Evolutionary conservation across 2,888 invertebrate genomes (phyloP).

Genomic region (Hypomecis atomaria): DNA sequence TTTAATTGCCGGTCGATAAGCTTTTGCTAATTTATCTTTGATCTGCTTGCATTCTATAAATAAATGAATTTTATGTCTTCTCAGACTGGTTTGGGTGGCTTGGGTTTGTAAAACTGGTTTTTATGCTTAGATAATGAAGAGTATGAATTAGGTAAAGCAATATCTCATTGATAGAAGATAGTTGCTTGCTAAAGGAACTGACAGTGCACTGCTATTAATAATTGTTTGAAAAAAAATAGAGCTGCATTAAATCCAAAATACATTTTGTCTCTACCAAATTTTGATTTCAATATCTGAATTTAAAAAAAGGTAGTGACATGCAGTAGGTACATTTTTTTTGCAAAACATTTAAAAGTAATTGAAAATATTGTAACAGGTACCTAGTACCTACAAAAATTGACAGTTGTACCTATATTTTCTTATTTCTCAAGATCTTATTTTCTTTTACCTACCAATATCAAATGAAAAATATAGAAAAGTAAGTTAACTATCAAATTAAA

Average conservation of each 20-base stretch:
- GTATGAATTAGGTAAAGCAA: conserved; percentile 27
- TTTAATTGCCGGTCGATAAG: conserved; percentile 49
- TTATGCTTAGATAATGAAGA: conserved; percentile 27
- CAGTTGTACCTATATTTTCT: too few relatives aligned
- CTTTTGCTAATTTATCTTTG: conserved; percentile 47
- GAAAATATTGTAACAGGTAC: too few relatives aligned
- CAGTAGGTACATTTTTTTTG: too few relatives aligned
- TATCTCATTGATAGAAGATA: conserved; percentile 20
- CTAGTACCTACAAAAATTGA: too few relatives aligned
- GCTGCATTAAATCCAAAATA: not conserved
- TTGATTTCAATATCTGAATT: too few relatives aligned
- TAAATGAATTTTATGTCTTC: conserved; percentile 33
- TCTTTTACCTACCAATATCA: too few relatives aligned
- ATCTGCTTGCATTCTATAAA: conserved; percentile 37
- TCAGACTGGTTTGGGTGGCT: conserved; percentile 33
- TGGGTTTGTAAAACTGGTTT: conserved; percentile 37
- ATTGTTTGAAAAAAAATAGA: not conserved
- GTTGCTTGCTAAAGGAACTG: conserved; percentile 9
- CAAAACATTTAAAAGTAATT: too few relatives aligned
- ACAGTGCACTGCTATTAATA: conserved; percentile 4
- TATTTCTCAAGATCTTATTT: too few relatives aligned
- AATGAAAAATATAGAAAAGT: too few relatives aligned
- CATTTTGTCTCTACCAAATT: too few relatives aligned
- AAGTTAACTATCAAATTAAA: too few relatives aligned
- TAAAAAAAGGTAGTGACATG: too few relatives aligned